These are phyloP conservation scores for Scolanthus callimorphus DNA, from an alignment of 92 coral and sea anemone genomes.

Conservation along the genomic window DNA sequence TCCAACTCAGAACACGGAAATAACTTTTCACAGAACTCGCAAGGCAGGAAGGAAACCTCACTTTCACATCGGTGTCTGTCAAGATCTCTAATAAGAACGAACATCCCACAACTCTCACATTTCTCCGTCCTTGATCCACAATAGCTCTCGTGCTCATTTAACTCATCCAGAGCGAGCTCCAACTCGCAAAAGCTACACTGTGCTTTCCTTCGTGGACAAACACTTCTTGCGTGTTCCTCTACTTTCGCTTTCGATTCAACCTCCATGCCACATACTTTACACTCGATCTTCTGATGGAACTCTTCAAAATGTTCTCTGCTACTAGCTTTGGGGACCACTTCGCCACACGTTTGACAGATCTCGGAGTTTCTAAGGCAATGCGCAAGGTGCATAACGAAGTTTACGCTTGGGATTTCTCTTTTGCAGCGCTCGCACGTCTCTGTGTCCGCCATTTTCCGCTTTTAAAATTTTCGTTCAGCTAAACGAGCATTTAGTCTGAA, in stretches of 20 bases:
- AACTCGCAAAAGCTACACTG: slow-evolving; percentile 65
- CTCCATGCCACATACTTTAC: slow-evolving; percentile 43
- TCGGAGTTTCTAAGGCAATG: slow-evolving; percentile 74
- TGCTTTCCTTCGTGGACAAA: slow-evolving; percentile 43
- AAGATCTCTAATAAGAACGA: slow-evolving; percentile 62
- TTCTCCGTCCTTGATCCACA: slow-evolving; percentile 88
- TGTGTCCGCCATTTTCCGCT: not conserved
- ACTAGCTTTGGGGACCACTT: slow-evolving; percentile 48
- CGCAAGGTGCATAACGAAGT: slow-evolving; percentile 77
- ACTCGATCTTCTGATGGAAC: slow-evolving; percentile 51
- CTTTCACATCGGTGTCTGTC: slow-evolving; percentile 47
- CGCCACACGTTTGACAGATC: slow-evolving; percentile 66
- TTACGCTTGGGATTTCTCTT: slow-evolving; percentile 65
- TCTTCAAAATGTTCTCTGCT: slow-evolving; percentile 76
- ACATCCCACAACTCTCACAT: slow-evolving; percentile 68
- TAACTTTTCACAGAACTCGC: slow-evolving; percentile 43
- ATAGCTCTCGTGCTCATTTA: slow-evolving; percentile 64
- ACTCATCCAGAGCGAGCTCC: slow-evolving; percentile 45
- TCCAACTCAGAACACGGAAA: slow-evolving; percentile 13
- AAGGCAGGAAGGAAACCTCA: slow-evolving; percentile 17
- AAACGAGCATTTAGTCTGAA: too few relatives aligned
- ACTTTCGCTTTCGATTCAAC: slow-evolving; percentile 21
- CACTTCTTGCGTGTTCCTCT: slow-evolving; percentile 32
- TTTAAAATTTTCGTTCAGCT: too few relatives aligned
- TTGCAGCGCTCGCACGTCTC: slow-evolving; percentile 47